phyloP scores from a whole-genome alignment of 2,888 invertebrate species.

The Leptopilina syphax region DNA sequence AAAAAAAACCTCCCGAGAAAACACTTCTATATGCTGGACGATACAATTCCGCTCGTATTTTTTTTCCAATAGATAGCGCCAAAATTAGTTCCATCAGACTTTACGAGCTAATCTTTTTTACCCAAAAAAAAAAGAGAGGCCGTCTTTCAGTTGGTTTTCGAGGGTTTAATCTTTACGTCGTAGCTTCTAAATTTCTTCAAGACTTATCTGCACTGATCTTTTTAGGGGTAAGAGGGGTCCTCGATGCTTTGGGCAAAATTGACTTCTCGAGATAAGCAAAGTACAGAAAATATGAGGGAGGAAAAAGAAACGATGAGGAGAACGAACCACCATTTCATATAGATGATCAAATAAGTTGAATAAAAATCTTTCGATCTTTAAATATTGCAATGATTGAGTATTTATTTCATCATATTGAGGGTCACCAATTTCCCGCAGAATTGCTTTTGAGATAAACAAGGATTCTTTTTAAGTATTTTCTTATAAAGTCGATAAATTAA shows the following conservation, averaged over 20 bases:
- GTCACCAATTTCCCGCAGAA: too few relatives aligned
- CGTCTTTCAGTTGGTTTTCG: conserved; percentile 16
- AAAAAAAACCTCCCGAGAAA: background rate
- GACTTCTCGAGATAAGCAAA: conserved; percentile 23
- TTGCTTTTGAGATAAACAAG: too few relatives aligned
- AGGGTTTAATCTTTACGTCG: background rate
- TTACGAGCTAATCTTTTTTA: conserved; percentile 22
- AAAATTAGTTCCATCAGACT: conserved; percentile 22
- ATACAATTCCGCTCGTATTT: conserved; percentile 6
- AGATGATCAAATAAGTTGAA: background rate
- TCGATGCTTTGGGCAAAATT: conserved; percentile 12
- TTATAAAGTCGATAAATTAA: too few relatives aligned
- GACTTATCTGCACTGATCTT: conserved; percentile 32
- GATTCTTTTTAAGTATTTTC: too few relatives aligned
- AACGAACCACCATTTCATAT: background rate
- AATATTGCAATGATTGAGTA: background rate
- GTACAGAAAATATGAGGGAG: conserved; percentile 32
- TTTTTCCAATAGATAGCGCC: conserved; percentile 22
- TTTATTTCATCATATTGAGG: too few relatives aligned
- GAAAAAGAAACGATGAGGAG: background rate
- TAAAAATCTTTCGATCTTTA: background rate
- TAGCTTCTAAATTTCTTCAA: conserved; percentile 21
- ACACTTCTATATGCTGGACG: background rate
- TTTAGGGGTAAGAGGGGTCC: background rate
- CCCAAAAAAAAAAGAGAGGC: background rate